Evolutionary conservation across 2,888 invertebrate genomes (phyloP).

Genomic region (Trypoxylon attenuatum): DNA sequence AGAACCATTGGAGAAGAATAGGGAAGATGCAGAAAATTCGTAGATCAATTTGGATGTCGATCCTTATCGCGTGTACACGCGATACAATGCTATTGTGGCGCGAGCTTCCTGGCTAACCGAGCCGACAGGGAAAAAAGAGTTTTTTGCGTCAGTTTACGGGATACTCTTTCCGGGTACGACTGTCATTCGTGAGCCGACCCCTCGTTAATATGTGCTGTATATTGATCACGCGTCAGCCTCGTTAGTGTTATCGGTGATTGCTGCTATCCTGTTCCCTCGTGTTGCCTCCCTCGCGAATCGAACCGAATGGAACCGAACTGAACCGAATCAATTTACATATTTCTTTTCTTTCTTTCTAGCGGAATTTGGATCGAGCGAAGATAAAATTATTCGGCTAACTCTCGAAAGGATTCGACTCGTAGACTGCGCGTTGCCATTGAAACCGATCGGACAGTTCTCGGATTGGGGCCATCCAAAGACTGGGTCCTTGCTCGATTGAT

Average conservation of each 20-base stretch:
- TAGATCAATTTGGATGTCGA: neutral
- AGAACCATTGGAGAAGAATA: neutral
- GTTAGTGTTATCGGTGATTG: slow-evolving; percentile 36
- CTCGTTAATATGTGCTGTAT: slow-evolving; percentile 16
- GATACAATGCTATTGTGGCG: too few relatives aligned
- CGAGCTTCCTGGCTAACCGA: too few relatives aligned
- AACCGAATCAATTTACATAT: too few relatives aligned
- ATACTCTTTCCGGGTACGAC: slow-evolving; percentile 6
- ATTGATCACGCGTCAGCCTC: slow-evolving; percentile 35
- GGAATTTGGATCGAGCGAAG: too few relatives aligned
- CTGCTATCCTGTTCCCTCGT: slow-evolving; percentile 1
- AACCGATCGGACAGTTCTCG: too few relatives aligned
- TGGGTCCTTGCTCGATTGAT: slow-evolving; percentile 63
- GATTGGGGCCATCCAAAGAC: too few relatives aligned
- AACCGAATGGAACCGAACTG: too few relatives aligned
- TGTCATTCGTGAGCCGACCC: slow-evolving; percentile 31
- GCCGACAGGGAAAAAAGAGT: neutral
- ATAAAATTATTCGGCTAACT: too few relatives aligned
- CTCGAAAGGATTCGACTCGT: too few relatives aligned
- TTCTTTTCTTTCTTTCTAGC: neutral
- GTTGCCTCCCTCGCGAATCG: neutral
- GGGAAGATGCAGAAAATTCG: neutral
- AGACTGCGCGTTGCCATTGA: too few relatives aligned
- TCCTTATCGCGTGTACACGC: too few relatives aligned
- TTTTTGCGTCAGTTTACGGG: neutral